phyloP scores from a whole-genome alignment of 2,888 invertebrate genomes.

The Zootermopsis nevadensis region DNA sequence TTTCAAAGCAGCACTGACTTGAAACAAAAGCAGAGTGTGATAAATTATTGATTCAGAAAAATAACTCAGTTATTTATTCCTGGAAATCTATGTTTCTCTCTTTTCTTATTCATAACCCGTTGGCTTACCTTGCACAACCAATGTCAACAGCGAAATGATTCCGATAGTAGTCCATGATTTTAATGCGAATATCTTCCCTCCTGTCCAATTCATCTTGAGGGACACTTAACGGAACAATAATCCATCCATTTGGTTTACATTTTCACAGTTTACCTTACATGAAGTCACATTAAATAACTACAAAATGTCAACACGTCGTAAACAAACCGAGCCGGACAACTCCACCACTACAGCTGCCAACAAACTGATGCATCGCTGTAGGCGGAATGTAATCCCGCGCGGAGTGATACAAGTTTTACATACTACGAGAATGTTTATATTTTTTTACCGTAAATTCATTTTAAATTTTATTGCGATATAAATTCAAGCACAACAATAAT shows the following conservation, averaged over 20 bases:
- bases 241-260: slow-evolving; percentile 21
- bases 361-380: slow-evolving; percentile 33
- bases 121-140: slow-evolving; percentile 43
- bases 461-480: too few species aligned
- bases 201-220: slow-evolving; percentile 36
- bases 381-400: slow-evolving; percentile 32
- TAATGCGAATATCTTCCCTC: slow-evolving; percentile 22
- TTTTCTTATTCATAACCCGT: slow-evolving; percentile 35
- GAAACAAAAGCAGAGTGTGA: not conserved
- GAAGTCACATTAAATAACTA: slow-evolving; percentile 17
- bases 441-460: too few species aligned
- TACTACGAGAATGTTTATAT: too few species aligned
- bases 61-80: slow-evolving; percentile 30
- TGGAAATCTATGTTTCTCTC: slow-evolving; percentile 5
- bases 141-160: slow-evolving; percentile 45
- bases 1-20: not conserved
- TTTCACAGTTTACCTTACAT: slow-evolving; percentile 10
- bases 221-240: not conserved
- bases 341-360: slow-evolving; percentile 32
- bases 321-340: not conserved
- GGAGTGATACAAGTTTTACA: not conserved
- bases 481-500: not conserved
- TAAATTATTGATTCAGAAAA: slow-evolving; percentile 5
- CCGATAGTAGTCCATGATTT: slow-evolving; percentile 43
- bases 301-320: slow-evolving; percentile 38